phyloP scores from a whole-genome alignment of 2,797 vertebrate species.

The Pipistrellus nathusii region DNA sequence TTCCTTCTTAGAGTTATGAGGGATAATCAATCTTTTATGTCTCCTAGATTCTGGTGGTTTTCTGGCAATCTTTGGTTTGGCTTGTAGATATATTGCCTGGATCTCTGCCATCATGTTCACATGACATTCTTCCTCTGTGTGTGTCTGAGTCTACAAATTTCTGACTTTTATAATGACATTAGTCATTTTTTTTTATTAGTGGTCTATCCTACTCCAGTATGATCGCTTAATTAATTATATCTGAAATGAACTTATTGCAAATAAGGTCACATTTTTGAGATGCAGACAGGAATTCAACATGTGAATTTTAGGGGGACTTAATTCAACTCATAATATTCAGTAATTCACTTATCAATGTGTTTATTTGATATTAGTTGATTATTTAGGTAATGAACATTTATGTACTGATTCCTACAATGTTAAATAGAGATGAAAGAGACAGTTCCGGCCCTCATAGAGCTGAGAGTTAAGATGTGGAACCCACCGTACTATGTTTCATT shows the following conservation, averaged over 20 bases:
- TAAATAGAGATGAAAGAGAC: background rate
- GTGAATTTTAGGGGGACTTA: background rate
- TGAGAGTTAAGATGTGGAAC: background rate
- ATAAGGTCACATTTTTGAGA: slow-evolving; percentile 1
- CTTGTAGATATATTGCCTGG: background rate
- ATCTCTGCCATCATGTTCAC: background rate
- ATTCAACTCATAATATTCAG: background rate
- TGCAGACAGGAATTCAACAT: background rate
- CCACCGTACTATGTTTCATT: background rate
- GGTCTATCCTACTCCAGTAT: background rate
- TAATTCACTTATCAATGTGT: background rate
- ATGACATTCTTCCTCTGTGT: background rate
- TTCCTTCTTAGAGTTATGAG: background rate
- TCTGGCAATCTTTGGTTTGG: background rate
- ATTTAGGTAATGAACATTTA: background rate
- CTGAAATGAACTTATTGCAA: background rate
- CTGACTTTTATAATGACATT: background rate
- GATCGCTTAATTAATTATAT: background rate
- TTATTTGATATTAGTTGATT: background rate
- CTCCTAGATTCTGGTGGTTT: background rate
- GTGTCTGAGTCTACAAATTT: background rate
- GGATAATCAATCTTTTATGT: background rate
- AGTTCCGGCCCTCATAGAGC: background rate
- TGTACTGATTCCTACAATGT: background rate
- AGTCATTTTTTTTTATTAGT: background rate